Percentiles rank a stretch among this genome's conserved stretches.
Conservation (phyloP, 2,113 vertebrate species). For the Pholis gunnellus region DNA sequence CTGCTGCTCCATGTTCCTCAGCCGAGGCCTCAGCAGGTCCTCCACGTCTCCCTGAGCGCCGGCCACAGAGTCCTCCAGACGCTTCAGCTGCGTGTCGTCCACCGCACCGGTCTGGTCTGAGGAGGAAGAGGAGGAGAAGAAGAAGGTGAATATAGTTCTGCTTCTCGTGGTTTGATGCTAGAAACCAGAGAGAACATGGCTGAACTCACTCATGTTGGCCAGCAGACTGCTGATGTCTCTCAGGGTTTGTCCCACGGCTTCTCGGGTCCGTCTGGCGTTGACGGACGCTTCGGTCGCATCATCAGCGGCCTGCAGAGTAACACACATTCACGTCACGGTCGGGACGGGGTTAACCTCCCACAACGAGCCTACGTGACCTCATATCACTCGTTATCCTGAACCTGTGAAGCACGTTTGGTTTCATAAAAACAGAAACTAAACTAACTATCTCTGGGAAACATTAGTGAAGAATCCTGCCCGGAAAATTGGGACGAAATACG, state of each 20-base stretch:
- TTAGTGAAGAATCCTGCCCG: no score
- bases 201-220: constrained; percentile 82
- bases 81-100: constrained; percentile 80
- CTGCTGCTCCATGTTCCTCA: constrained; percentile 82
- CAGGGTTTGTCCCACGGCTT: constrained; percentile 78
- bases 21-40: constrained; percentile 77
- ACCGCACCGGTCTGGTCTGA: constrained; percentile 81
- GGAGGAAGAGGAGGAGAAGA: background rate
- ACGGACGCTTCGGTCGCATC: constrained; percentile 61
- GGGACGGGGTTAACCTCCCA: no score
- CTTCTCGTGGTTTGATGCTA: no score
- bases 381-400: no score
- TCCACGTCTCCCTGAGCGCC: constrained; percentile 74
- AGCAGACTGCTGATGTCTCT: constrained; percentile 82
- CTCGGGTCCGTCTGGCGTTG: constrained; percentile 73
- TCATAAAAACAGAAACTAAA: no score
- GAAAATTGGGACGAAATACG: no score
- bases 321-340: background rate
- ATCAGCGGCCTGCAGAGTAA: constrained; percentile 50
- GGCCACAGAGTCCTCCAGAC: constrained; percentile 70
- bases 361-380: no score
- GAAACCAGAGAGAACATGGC: background rate
- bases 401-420: no score
- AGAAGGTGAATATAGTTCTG: background rate
- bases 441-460: no score